Conservation (phyloP, 2,113 vertebrate genomes). For the Sitta europaea region DNA sequence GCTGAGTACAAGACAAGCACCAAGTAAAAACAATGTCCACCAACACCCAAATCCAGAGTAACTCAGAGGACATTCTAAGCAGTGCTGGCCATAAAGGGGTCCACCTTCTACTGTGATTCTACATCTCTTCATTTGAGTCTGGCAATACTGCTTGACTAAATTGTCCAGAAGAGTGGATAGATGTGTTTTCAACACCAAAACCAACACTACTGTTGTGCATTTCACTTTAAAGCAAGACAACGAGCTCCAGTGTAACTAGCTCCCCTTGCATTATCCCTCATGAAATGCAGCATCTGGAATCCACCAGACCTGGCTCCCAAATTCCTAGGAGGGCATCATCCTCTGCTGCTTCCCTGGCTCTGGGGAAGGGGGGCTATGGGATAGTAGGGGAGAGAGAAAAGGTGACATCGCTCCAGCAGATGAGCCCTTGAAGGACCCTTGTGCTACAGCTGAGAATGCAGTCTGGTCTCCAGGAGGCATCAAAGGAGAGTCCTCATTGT, state of each 20-base stretch:
- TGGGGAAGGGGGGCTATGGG: accelerated
- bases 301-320: neutral
- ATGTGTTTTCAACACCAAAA: too few relatives aligned
- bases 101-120: too few relatives aligned
- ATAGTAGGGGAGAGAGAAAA: neutral
- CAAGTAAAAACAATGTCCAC: neutral
- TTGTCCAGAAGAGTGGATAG: too few relatives aligned
- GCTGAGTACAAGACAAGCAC: neutral
- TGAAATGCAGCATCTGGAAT: neutral
- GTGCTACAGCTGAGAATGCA: neutral
- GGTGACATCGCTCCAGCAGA: neutral
- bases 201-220: too few relatives aligned
- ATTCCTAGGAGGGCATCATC: neutral
- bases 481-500: neutral
- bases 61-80: too few relatives aligned
- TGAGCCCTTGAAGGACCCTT: neutral
- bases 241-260: neutral
- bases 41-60: neutral
- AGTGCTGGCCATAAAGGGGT: too few relatives aligned
- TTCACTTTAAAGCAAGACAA: too few relatives aligned
- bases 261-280: neutral
- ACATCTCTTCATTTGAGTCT: too few relatives aligned
- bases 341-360: neutral
- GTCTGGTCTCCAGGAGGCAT: accelerated
- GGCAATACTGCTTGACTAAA: too few relatives aligned